Evolutionary conservation across 2,888 invertebrate species (phyloP), one percentile per base, ranked within the genome.

Genomic region (Cremastinae sp.): DNA sequence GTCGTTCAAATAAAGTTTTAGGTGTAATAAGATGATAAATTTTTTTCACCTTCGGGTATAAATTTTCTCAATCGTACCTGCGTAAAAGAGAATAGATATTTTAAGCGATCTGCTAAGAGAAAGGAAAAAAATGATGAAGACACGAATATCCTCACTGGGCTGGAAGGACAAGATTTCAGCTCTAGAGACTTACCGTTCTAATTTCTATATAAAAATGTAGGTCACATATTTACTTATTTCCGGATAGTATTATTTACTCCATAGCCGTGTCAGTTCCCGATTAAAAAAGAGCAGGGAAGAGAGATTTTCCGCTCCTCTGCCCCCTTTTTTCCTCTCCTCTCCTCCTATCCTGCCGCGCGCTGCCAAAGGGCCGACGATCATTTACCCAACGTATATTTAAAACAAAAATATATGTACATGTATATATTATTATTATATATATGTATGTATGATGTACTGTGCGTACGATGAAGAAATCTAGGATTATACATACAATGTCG

Each of bases 331-430:
- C 45, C 43, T 62, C 61, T 28, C 45, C 58, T 47, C 47, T 28
- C 41, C 45, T 28, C 53, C 37, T 18, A 51, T 65, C 45, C 72
- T 47, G 75, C 72, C 68, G 72, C 72, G 82, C 79, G 85, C 85
- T 86, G 86, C 86, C 87, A 86, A 87, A 85, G 83, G 85, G 83
- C 83, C 80, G 79, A 82, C 81, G 83, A 79, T 83, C 78, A 84
- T 77, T 79, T 79, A 75, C 65, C 66, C 71, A 78, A 75, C 59
- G 47, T 80, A 73, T 74, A 66, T 53, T 62, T 61, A 71, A 22
- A 45, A 66, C 73, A 78, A 64, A 75, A 73, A 77, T 72, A 64
- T 74, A 78, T 80, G 53, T 80, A 66, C 56, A 76, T 75, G 76
- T 81, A 77, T 78, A 66, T 74, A 79, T 68, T 59, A 69, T 45